These are phyloP conservation scores for Seriola quinqueradiata DNA, from an alignment of 2,113 vertebrate genomes.

Conservation along the genomic window DNA sequence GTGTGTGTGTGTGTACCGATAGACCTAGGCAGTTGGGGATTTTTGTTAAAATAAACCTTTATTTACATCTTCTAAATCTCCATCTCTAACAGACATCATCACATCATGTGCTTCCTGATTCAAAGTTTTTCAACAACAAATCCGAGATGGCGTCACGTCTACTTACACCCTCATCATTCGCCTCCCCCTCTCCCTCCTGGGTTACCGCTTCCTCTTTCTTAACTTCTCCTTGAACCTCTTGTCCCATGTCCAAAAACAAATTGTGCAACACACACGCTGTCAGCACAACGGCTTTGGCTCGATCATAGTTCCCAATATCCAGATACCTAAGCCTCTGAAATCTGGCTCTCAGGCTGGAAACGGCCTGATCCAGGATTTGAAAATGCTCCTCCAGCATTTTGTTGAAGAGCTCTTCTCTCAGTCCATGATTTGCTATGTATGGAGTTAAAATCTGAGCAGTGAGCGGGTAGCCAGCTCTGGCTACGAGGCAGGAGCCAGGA, in stretches of 20 bases:
- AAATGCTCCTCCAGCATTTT: conserved; percentile 69
- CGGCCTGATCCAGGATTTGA: conserved; percentile 66
- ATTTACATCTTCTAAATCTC: background rate
- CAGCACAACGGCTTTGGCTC: conserved; percentile 77
- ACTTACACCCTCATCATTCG: conserved; percentile 73
- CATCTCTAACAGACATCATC: background rate
- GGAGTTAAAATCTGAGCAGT: conserved; percentile 78
- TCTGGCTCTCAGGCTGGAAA: conserved; percentile 71
- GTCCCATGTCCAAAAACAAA: conserved; percentile 72
- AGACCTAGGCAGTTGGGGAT: background rate
- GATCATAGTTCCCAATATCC: conserved; percentile 79
- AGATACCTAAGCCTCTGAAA: conserved; percentile 79
- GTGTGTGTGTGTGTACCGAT: background rate
- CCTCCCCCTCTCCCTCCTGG: conserved; percentile 47
- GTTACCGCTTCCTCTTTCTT: conserved; percentile 37
- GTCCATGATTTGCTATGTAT: conserved; percentile 32
- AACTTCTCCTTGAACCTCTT: conserved; percentile 48
- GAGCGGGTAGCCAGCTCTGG: conserved; percentile 75
- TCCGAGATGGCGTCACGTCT: conserved; percentile 71
- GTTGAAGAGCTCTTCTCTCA: conserved; percentile 79
- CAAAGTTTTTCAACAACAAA: conserved; percentile 65
- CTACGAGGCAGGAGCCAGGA: conserved; percentile 76
- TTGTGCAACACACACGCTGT: conserved; percentile 83
- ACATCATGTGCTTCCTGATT: conserved; percentile 29
- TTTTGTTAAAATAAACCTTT: conserved; percentile 22